A percentile compares a stretch with the other conserved stretches of the same genome.
phyloP scores from a whole-genome alignment of 2,888 invertebrate genomes.

The Ormyrus labotus region DNA sequence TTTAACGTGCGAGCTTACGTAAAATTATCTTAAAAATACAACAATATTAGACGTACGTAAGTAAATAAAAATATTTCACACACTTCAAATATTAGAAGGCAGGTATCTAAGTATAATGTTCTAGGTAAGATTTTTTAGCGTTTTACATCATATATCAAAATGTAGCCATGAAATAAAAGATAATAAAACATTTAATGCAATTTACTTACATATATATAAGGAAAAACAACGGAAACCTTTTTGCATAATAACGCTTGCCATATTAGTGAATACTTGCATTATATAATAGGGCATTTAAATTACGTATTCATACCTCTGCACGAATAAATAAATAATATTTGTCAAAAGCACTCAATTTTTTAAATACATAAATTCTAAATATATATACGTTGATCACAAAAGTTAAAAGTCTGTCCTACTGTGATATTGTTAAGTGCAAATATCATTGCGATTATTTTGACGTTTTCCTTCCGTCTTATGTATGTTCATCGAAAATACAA shows the following conservation, averaged over 20 bases:
- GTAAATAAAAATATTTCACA: background rate
- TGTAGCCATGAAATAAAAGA: background rate
- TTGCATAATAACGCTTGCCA: background rate
- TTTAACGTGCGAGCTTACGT: background rate
- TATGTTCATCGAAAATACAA: constrained; percentile 26
- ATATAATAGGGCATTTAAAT: background rate
- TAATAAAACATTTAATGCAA: background rate
- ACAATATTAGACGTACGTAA: background rate
- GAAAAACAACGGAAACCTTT: background rate
- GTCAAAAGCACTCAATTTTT: constrained; percentile 8
- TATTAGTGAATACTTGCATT: constrained; percentile 1
- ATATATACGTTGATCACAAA: constrained; percentile 32
- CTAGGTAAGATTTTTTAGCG: constrained; percentile 15
- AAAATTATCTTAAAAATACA: constrained; percentile 4
- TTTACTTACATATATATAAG: background rate
- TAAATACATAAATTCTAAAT: background rate
- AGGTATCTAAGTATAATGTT: no score
- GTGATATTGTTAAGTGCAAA: constrained; percentile 45
- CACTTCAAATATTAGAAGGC: background rate
- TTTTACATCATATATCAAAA: constrained; percentile 21
- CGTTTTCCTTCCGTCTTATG: constrained; percentile 20
- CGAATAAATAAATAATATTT: background rate
- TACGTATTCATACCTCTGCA: no score
- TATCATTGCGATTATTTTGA: constrained; percentile 16
- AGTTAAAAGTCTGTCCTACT: constrained; percentile 44